These are phyloP conservation scores for Pomatorhinus ruficollis DNA, from an alignment of 2,113 vertebrate genomes.

Conservation along the genomic window DNA sequence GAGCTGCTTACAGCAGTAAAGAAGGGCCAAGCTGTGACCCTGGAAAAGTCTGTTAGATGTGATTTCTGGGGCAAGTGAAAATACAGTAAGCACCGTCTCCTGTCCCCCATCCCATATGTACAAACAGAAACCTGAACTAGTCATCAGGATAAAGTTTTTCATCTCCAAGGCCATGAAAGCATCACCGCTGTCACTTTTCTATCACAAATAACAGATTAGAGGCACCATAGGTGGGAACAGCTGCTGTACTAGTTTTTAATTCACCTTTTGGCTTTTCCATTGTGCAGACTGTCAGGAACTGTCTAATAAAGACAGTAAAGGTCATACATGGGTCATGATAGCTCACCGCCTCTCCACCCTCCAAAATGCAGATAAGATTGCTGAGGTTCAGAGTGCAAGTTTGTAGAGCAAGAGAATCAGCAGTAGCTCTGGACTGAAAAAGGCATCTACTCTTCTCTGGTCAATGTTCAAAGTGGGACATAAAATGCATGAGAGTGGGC, in stretches of 20 bases:
- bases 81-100: neutral
- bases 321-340: conserved; percentile 85
- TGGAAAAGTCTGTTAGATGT: neutral
- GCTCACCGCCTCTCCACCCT: conserved; percentile 89
- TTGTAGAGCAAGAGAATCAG: conserved; percentile 83
- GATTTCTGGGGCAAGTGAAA: neutral
- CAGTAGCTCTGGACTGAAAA: conserved; percentile 84
- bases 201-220: neutral
- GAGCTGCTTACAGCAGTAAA: neutral
- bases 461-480: conserved; percentile 78
- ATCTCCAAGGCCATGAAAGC: neutral
- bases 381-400: conserved; percentile 78
- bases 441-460: conserved; percentile 80
- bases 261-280: conserved; percentile 24
- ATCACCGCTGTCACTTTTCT: neutral
- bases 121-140: neutral
- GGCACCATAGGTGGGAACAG: neutral
- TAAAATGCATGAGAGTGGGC: neutral
- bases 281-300: conserved; percentile 87
- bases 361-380: conserved; percentile 85
- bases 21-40: neutral
- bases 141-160: neutral
- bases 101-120: neutral
- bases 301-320: conserved; percentile 83
- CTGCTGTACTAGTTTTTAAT: neutral